Evolutionary conservation across 2,797 vertebrate species (phyloP).

Genomic region (Denticeps clupeoides): DNA sequence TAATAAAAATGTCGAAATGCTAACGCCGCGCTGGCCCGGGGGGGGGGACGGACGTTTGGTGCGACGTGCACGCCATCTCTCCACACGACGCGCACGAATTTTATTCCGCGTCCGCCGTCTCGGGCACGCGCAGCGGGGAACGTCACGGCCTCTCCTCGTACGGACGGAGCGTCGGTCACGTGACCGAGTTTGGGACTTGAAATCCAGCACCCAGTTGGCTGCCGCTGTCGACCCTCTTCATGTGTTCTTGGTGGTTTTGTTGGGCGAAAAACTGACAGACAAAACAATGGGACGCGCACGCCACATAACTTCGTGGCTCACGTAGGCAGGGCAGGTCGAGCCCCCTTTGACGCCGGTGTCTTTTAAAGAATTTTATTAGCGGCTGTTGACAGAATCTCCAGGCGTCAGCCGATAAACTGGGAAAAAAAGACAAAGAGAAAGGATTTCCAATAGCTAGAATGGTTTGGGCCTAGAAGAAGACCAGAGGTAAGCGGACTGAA

Average conservation of each 20-base stretch:
- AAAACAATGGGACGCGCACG: conserved; percentile 38
- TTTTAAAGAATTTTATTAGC: conserved; percentile 33
- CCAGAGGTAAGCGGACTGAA: conserved; percentile 58
- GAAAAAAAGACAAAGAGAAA: conserved; percentile 65
- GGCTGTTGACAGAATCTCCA: conserved; percentile 38
- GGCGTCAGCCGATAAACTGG: conserved; percentile 60
- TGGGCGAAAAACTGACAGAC: conserved; percentile 38
- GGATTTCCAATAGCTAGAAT: conserved; percentile 70
- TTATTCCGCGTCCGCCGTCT: too few relatives aligned
- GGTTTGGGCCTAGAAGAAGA: conserved; percentile 74
- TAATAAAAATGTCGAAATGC: too few relatives aligned
- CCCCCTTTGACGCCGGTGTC: conserved; percentile 41
- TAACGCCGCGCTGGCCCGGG: too few relatives aligned
- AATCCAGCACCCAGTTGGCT: conserved; percentile 32
- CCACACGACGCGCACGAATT: too few relatives aligned
- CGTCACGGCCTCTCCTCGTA: background rate
- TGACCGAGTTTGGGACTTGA: conserved; percentile 28
- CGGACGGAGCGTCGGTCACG: conserved; percentile 24
- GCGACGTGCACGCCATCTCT: too few relatives aligned
- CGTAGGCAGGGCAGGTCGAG: conserved; percentile 28
- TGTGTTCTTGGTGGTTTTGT: conserved; percentile 36
- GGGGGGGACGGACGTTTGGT: too few relatives aligned
- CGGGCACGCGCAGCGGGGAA: background rate
- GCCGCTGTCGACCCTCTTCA: conserved; percentile 19
- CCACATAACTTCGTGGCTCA: conserved; percentile 27